Evolutionary conservation across 2,888 invertebrate species (phyloP).

Genomic region (Tiphia femorata): DNA sequence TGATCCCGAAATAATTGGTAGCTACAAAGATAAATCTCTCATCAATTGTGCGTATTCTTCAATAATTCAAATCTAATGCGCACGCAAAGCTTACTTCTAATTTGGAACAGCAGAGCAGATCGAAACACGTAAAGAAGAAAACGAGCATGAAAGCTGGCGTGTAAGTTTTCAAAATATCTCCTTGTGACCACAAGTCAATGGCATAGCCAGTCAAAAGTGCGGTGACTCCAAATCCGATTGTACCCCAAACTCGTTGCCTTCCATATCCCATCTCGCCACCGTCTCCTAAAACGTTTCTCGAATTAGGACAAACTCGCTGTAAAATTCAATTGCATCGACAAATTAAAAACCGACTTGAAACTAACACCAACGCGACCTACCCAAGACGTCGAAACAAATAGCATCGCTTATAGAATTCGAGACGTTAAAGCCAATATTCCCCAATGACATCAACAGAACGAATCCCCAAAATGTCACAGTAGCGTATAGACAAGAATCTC

Average conservation of each 20-base stretch:
- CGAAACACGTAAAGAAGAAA: constrained; percentile 75
- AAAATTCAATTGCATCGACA: background rate
- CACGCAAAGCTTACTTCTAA: constrained; percentile 70
- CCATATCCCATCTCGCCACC: constrained; percentile 80
- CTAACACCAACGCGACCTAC: constrained; percentile 64
- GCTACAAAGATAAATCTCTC: constrained; percentile 68
- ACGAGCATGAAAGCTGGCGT: constrained; percentile 81
- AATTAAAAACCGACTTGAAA: background rate
- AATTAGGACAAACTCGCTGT: background rate
- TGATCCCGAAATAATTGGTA: constrained; percentile 79
- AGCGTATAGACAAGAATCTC: constrained; percentile 70
- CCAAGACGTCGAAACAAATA: constrained; percentile 89
- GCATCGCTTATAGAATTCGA: constrained; percentile 90
- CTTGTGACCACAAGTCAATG: constrained; percentile 76
- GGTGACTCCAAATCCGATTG: constrained; percentile 82
- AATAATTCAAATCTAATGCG: background rate
- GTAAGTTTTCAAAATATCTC: constrained; percentile 74
- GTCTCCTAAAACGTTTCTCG: constrained; percentile 71
- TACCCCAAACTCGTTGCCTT: constrained; percentile 86
- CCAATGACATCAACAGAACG: constrained; percentile 78
- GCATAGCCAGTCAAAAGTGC: constrained; percentile 80
- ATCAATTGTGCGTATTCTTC: too few relatives aligned
- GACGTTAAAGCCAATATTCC: constrained; percentile 86
- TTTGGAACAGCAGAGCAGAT: constrained; percentile 77
- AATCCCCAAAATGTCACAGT: constrained; percentile 81